Evolutionary conservation across 2,797 vertebrate genomes (phyloP).

Genomic region (Crocidura indochinensis): DNA sequence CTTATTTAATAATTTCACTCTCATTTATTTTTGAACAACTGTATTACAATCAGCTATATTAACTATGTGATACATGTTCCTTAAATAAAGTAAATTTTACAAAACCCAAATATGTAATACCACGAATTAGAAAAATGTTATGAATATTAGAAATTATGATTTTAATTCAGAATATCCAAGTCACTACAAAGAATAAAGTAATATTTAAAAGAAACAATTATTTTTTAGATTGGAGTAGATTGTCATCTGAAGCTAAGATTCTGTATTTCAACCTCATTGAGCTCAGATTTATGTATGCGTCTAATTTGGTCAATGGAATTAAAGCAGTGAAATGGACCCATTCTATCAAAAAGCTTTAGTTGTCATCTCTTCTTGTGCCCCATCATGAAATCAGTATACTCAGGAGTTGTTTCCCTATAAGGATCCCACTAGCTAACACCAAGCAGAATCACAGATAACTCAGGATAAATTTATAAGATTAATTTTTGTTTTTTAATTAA

Average conservation of each 20-base stretch:
- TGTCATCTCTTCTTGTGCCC: not conserved
- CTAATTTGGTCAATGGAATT: not conserved
- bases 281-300: not conserved
- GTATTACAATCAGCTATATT: too few relatives aligned
- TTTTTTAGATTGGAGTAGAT: not conserved
- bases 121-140: not conserved
- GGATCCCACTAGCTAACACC: not conserved
- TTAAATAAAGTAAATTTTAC: too few relatives aligned
- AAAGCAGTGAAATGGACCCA: not conserved
- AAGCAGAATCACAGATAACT: not conserved
- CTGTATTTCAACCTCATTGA: not conserved
- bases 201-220: conserved; percentile 11
- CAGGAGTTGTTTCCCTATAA: not conserved
- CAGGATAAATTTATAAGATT: not conserved
- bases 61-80: too few relatives aligned
- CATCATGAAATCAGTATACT: not conserved
- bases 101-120: conserved; percentile 34
- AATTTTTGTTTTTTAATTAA: conserved; percentile 5
- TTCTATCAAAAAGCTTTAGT: not conserved
- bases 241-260: conserved; percentile 1
- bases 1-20: too few relatives aligned
- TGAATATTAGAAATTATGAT: not conserved
- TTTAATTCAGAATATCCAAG: conserved; percentile 30
- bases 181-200: not conserved
- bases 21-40: too few relatives aligned